Percentiles rank a stretch among this genome's conserved stretches.
phyloP scores from a whole-genome alignment of 2,797 vertebrate species.

The Lophius americanus region DNA sequence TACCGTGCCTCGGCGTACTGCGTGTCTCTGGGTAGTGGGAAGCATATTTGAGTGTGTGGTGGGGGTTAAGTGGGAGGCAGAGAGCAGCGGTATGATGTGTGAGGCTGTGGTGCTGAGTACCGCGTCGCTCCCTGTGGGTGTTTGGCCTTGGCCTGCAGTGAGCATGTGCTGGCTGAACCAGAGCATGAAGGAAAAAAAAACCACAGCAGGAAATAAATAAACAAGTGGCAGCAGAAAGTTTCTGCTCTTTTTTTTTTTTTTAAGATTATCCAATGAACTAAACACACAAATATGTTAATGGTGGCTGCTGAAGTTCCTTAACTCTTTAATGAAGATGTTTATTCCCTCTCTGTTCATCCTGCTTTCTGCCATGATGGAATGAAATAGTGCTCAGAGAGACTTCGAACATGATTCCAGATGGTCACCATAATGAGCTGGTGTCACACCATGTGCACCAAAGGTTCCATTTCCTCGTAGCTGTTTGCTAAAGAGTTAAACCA shows the following conservation, averaged over 20 bases:
- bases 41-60: constrained; percentile 56
- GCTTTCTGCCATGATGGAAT: neutral
- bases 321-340: constrained; percentile 31
- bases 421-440: neutral
- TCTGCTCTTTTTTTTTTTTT: constrained; percentile 29
- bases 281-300: constrained; percentile 46
- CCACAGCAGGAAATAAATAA: constrained; percentile 50
- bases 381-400: neutral
- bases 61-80: constrained; percentile 52
- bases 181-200: constrained; percentile 40
- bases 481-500: neutral
- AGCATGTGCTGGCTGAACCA: constrained; percentile 44
- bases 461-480: neutral
- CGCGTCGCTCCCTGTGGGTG: constrained; percentile 54
- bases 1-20: constrained; percentile 41
- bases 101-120: constrained; percentile 40
- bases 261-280: constrained; percentile 18
- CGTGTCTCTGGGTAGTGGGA: constrained; percentile 38
- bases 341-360: neutral
- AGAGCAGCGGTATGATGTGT: constrained; percentile 41
- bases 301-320: constrained; percentile 28
- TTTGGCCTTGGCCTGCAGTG: constrained; percentile 58
- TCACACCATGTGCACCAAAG: neutral
- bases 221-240: constrained; percentile 36
- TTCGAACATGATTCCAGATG: constrained; percentile 3